These are phyloP conservation scores for Tenthredo mesomela DNA, from an alignment of 2,888 invertebrate species.

Conservation along the genomic window DNA sequence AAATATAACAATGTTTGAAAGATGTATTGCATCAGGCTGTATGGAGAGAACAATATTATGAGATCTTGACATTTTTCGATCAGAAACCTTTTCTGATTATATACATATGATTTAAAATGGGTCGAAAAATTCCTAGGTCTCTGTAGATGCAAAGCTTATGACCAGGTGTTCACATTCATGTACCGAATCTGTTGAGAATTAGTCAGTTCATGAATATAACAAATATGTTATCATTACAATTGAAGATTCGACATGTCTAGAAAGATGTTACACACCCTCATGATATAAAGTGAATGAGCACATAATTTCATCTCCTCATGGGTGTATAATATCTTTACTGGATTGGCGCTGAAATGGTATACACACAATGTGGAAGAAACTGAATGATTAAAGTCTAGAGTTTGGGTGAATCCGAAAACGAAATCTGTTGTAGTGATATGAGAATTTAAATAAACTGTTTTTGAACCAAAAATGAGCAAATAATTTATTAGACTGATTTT, in stretches of 20 bases:
- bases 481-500: slow-evolving; percentile 71
- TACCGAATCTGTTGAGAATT: background rate
- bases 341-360: background rate
- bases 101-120: background rate
- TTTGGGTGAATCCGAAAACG: background rate
- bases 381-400: background rate
- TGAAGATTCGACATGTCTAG: background rate
- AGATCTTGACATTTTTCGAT: background rate
- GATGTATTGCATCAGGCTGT: background rate
- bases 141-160: background rate
- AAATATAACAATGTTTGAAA: background rate
- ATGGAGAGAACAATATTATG: background rate
- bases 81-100: background rate
- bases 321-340: background rate
- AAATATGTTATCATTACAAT: background rate
- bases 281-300: background rate
- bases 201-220: background rate
- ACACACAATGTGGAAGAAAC: background rate
- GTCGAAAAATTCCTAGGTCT: background rate
- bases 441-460: slow-evolving; percentile 5
- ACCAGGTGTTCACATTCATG: background rate
- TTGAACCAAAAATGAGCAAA: slow-evolving; percentile 66
- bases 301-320: background rate
- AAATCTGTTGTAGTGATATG: background rate
- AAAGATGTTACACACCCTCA: background rate